phyloP scores from a whole-genome alignment of 2,888 invertebrate species.

The Aphelenchoides bicaudatus region DNA sequence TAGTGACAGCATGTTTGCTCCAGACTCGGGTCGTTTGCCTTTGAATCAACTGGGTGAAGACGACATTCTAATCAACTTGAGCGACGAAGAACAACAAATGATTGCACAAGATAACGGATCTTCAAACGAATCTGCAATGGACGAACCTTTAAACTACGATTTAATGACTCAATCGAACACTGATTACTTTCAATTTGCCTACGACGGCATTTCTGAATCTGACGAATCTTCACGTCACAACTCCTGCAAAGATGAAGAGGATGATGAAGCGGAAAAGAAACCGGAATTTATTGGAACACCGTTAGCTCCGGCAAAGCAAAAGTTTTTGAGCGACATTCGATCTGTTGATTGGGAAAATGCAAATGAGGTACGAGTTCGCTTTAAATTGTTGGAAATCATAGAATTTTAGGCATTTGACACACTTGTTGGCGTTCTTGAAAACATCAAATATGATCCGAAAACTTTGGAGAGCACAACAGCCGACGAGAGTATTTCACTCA shows the following conservation, averaged over 20 bases:
- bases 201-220: conserved; percentile 46
- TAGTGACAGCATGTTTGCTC: conserved; percentile 21
- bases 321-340: conserved; percentile 3
- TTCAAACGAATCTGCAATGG: conserved; percentile 5
- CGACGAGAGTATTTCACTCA: conserved; percentile 35
- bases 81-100: background rate
- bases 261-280: conserved; percentile 6
- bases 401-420: background rate
- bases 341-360: conserved; percentile 8
- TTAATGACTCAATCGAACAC: conserved; percentile 46
- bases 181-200: conserved; percentile 55
- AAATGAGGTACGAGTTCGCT: too few species aligned
- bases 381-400: background rate
- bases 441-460: conserved; percentile 5
- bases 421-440: background rate
- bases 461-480: conserved; percentile 10
- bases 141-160: conserved; percentile 21
- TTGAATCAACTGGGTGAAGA: conserved; percentile 36
- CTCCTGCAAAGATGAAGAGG: conserved; percentile 30
- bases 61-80: conserved; percentile 17
- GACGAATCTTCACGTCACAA: conserved; percentile 29
- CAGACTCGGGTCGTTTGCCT: conserved; percentile 25
- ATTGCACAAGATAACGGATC: background rate
- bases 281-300: conserved; percentile 2
- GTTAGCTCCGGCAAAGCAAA: conserved; percentile 11